phyloP scores from a whole-genome alignment of 1,140 invertebrate genomes.

The Drosophila sulfurigaster region DNA sequence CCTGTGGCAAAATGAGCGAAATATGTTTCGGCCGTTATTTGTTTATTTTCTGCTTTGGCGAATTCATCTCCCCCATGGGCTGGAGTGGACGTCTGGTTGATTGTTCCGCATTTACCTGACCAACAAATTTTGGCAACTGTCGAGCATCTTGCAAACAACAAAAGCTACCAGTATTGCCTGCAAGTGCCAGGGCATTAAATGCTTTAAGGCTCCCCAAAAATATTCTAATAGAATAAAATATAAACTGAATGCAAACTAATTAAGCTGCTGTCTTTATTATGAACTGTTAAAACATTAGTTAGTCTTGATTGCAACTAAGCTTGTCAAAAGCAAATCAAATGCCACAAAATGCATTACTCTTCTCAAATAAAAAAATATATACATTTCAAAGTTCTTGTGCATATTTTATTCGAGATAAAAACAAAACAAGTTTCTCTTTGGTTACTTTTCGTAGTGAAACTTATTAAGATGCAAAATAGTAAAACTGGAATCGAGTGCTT shows the following conservation, averaged over 20 bases:
- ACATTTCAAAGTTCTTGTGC: background rate
- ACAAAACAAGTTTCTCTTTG: conserved; percentile 42
- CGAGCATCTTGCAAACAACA: background rate
- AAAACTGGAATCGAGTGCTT: background rate
- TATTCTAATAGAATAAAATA: conserved; percentile 4
- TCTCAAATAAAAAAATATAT: conserved; percentile 1
- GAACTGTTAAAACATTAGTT: background rate
- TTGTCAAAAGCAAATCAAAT: conserved; percentile 1
- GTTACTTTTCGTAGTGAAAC: conserved; percentile 27
- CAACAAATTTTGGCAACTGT: background rate
- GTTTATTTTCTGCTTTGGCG: conserved; percentile 59
- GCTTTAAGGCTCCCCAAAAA: conserved; percentile 3
- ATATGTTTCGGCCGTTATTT: conserved; percentile 40
- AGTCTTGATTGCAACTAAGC: background rate
- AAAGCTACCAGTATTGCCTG: conserved; percentile 14
- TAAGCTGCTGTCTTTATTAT: conserved; percentile 3
- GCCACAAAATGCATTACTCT: background rate
- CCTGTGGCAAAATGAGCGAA: conserved; percentile 35
- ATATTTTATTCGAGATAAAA: conserved; percentile 17
- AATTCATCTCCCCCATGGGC: conserved; percentile 30
- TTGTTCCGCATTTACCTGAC: conserved; percentile 5
- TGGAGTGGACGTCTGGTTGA: background rate
- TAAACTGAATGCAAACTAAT: conserved; percentile 38
- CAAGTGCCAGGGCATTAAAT: conserved; percentile 26
- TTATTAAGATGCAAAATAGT: conserved; percentile 66